phyloP scores from a whole-genome alignment of 2,888 invertebrate species.

The Adineta ricciae region DNA sequence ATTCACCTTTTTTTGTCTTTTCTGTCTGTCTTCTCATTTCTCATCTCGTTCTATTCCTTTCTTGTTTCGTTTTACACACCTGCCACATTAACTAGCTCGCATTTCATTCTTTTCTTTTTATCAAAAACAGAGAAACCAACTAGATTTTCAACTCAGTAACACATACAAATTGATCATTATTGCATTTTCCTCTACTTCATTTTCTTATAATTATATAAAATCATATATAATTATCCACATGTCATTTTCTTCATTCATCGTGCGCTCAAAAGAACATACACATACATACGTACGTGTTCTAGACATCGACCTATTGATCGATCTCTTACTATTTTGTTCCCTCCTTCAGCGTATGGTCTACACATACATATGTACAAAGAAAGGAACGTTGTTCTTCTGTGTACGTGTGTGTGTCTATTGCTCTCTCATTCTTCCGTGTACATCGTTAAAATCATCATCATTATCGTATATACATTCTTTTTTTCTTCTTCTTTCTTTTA shows the following conservation, averaged over 20 bases:
- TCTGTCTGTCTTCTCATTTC: not conserved
- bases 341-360: not conserved
- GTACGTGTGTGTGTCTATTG: not conserved
- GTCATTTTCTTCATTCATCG: not conserved
- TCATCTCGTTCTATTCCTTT: not conserved
- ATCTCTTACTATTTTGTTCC: not conserved
- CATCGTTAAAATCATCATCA: constrained; percentile 10
- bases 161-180: not conserved
- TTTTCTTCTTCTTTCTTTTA: not conserved
- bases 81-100: not conserved
- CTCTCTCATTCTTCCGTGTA: not conserved
- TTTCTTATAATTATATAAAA: not conserved
- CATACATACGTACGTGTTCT: not conserved
- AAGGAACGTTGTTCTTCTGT: not conserved
- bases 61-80: not conserved
- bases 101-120: not conserved
- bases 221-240: not conserved
- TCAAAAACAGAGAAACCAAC: not conserved
- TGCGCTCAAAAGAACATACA: not conserved
- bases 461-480: not conserved
- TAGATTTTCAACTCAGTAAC: not conserved
- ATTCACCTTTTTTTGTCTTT: not conserved
- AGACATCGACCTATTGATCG: not conserved
- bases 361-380: not conserved
- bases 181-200: not conserved